Evolutionary conservation across 2,113 vertebrate species (phyloP), one percentile per base, ranked within the genome.

Genomic region (Osmerus eperlanus): DNA sequence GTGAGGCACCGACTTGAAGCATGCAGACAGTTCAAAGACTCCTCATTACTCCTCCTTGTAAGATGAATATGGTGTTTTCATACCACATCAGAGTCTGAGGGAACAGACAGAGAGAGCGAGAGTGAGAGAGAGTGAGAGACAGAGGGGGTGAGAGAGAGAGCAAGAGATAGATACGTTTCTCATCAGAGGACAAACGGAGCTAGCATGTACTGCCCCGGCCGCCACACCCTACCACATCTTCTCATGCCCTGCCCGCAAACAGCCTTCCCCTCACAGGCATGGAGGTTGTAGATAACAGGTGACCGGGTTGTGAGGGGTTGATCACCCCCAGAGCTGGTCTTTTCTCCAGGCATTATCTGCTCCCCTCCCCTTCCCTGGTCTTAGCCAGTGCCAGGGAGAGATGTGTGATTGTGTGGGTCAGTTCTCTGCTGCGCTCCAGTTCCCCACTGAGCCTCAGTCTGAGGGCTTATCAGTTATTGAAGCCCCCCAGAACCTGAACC

Each of bases 401-500:
- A 67, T 52, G 69, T 67, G 70, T 59, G 62, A 71, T 77, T 18
- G 72, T 23, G 66, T 70, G 67, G 65, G 88, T 81, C 81, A 80
- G 77, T 66, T 86, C 82, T 76, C 41, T 67, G 3, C 70, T 62
- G 54, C 58, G 74, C 68, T 78, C 73, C 18, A 4, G 21, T 71
- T 77, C 53, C 73, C 82, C 52, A 71, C 72, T 2, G 68, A 85
- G 83, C 74, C 77, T 65, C 77, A 84, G 81, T 84, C 77, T 81
- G 73, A 85, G 64, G 77, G 84, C 82, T 86, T 84, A 86, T 88
- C 18, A 70, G 78, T 84, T 86, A 78, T 87, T 87, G 82, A 84
- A 83, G 77, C 70, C 71, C 77, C 78, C 68, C 71, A 78, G 82
- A 73, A 75, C 72, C 85, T 72, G 80, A 90, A 82, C 78, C 53